A percentile compares a stretch with the other conserved stretches of the same genome.
phyloP scores from a whole-genome alignment of 2,113 vertebrate genomes.

The Syrmaticus mikado region DNA sequence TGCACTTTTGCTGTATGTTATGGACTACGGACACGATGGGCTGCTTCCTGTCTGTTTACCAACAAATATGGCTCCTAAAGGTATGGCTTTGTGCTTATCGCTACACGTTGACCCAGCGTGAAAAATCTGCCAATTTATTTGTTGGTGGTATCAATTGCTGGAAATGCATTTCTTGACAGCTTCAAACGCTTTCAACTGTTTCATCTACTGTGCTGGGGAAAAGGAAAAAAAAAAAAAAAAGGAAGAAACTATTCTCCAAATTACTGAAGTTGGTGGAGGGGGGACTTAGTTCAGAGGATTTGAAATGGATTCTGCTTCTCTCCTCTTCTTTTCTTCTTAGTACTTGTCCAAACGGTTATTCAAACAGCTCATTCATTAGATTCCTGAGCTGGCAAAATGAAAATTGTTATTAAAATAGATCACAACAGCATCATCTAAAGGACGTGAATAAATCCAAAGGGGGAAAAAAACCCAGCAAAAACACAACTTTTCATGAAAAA shows the following conservation, averaged over 20 bases:
- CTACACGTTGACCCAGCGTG: constrained; percentile 53
- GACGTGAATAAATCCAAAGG: not conserved
- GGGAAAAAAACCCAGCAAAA: not conserved
- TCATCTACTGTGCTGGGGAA: constrained; percentile 22
- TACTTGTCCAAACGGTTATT: constrained; percentile 40
- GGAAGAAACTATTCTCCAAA: constrained; percentile 1
- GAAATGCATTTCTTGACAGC: constrained; percentile 49
- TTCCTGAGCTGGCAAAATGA: not conserved
- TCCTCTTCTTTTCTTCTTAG: not conserved
- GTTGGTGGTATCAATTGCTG: constrained; percentile 60
- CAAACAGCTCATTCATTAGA: not conserved
- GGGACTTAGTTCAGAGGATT: constrained; percentile 9
- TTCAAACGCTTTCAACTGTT: constrained; percentile 63
- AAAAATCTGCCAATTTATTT: constrained; percentile 68
- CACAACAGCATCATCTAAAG: not conserved
- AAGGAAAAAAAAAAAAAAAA: not conserved
- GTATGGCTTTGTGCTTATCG: constrained; percentile 53
- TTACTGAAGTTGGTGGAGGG: constrained; percentile 3
- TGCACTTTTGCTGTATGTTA: not conserved
- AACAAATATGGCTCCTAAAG: constrained; percentile 57
- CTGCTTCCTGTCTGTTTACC: constrained; percentile 60
- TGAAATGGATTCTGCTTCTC: not conserved
- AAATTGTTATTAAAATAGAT: not conserved
- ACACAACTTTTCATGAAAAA: constrained; percentile 15
- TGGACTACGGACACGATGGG: not conserved